phyloP scores from a whole-genome alignment of 1,140 invertebrate species.

The Zaprionus africanus region DNA sequence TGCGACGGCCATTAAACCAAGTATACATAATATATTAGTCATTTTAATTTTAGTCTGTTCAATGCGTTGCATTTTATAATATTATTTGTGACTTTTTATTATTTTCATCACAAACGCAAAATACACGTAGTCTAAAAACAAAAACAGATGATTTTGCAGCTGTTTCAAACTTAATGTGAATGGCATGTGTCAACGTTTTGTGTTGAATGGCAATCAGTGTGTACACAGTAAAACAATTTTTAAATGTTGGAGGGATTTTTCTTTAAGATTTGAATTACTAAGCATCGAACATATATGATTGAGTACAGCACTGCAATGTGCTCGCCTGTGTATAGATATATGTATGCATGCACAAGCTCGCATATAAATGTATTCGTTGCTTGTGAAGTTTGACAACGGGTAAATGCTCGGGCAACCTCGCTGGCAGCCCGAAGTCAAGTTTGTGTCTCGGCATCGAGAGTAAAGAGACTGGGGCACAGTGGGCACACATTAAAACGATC shows the following conservation, averaged over 20 bases:
- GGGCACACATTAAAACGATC: no score
- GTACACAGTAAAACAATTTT: not conserved
- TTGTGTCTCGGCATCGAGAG: no score
- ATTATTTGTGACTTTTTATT: not conserved
- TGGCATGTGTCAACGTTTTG: conserved; percentile 8
- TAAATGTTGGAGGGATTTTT: not conserved
- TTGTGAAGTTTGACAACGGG: no score
- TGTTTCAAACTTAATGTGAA: conserved; percentile 11
- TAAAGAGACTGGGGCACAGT: no score
- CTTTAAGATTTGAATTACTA: no score
- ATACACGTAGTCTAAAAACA: conserved; percentile 68
- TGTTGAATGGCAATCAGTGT: conserved; percentile 20
- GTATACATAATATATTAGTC: conserved; percentile 14
- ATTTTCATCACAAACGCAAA: conserved; percentile 44
- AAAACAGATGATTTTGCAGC: conserved; percentile 47
- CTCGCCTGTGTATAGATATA: no score
- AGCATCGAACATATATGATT: no score
- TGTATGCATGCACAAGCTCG: no score
- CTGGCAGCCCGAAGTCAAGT: no score
- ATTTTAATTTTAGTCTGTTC: conserved; percentile 2
- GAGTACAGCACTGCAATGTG: no score
- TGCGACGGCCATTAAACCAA: conserved; percentile 28
- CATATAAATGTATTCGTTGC: no score
- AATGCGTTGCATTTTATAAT: conserved; percentile 17
- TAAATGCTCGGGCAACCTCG: no score